phyloP scores from a whole-genome alignment of 2,888 invertebrate species.

The Harpagoxenus sublaevis region DNA sequence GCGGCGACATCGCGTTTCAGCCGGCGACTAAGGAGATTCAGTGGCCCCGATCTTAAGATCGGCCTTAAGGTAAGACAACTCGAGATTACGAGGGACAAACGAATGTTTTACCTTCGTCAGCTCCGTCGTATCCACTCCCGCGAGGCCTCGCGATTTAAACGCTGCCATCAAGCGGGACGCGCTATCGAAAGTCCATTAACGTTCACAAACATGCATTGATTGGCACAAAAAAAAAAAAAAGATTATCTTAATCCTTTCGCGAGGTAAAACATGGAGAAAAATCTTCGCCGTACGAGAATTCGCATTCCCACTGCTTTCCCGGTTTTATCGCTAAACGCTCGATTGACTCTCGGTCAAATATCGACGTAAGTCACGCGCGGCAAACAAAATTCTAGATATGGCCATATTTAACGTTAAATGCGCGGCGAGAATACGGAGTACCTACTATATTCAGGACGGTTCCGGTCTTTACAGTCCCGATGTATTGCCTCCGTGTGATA shows the following conservation, averaged over 20 bases:
- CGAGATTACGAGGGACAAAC: conserved; percentile 59
- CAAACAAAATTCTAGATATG: conserved; percentile 16
- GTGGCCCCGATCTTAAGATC: conserved; percentile 74
- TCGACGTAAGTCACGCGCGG: background rate
- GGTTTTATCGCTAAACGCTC: background rate
- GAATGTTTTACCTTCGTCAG: conserved; percentile 11
- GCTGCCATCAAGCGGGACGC: background rate
- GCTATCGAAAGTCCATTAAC: background rate
- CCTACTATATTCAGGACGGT: background rate
- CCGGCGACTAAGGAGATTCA: conserved; percentile 72
- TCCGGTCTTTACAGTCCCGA: background rate
- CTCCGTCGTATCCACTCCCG: background rate
- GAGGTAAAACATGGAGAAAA: background rate
- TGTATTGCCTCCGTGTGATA: conserved; percentile 11
- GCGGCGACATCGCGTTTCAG: conserved; percentile 60
- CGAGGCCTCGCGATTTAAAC: background rate
- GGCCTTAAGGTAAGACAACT: conserved; percentile 55
- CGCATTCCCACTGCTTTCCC: background rate
- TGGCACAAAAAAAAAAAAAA: background rate
- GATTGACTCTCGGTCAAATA: background rate
- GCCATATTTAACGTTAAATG: conserved; percentile 11
- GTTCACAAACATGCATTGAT: background rate
- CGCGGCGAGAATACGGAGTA: background rate
- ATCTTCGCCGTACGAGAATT: background rate
- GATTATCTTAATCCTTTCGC: background rate